Evolutionary conservation across 2,888 invertebrate species (phyloP).

Genomic region (Rapana venosa): DNA sequence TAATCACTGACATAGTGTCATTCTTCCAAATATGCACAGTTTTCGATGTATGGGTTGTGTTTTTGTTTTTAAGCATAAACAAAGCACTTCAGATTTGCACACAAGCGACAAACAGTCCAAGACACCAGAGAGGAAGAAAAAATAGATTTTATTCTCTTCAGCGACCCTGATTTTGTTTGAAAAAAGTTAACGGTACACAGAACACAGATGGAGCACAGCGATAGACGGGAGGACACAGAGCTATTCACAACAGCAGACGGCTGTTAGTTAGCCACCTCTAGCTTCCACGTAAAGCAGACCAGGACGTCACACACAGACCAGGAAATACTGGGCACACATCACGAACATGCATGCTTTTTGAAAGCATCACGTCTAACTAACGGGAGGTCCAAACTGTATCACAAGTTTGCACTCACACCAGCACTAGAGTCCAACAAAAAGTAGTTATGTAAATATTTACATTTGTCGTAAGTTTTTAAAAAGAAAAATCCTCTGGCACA

Average conservation of each 20-base stretch:
- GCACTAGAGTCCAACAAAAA: neutral
- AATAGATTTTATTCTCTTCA: slow-evolving; percentile 19
- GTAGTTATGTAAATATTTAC: neutral
- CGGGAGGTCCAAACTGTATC: neutral
- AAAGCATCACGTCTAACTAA: neutral
- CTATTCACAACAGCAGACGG: neutral
- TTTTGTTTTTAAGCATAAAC: no score
- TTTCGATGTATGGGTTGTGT: no score
- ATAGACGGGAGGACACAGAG: neutral
- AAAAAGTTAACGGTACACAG: neutral
- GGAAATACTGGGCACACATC: neutral
- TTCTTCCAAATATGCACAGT: no score
- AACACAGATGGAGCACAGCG: neutral
- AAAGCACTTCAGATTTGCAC: no score
- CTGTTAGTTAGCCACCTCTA: no score
- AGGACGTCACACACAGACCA: no score
- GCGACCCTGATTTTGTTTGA: slow-evolving; percentile 1
- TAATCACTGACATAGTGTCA: no score
- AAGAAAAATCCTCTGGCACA: neutral
- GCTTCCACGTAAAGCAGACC: no score
- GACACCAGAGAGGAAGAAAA: neutral
- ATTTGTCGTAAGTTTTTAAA: neutral
- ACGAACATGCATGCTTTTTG: neutral
- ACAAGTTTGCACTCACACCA: slow-evolving; percentile 15
- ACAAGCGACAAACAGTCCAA: no score